phyloP scores from a whole-genome alignment of 2,797 vertebrate genomes.

The Taeniopygia guttata region DNA sequence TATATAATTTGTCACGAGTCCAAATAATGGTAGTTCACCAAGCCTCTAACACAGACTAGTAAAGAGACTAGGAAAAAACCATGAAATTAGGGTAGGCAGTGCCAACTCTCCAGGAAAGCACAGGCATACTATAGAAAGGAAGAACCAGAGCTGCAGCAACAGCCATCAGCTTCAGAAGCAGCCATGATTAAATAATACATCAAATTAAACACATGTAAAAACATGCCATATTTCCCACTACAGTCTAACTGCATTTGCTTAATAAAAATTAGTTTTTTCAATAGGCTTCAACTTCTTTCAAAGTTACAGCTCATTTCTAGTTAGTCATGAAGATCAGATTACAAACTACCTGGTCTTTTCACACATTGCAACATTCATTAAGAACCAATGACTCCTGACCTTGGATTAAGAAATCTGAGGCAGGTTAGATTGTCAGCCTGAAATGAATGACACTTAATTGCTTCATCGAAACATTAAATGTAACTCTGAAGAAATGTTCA shows the following conservation, averaged over 20 bases:
- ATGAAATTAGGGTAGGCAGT: background rate
- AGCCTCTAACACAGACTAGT: background rate
- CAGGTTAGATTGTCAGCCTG: background rate
- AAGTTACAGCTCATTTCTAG: background rate
- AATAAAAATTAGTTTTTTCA: background rate
- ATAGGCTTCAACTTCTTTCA: background rate
- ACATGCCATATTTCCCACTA: background rate
- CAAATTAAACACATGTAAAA: background rate
- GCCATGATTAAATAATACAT: background rate
- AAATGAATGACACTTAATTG: background rate
- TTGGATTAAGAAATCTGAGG: conserved; percentile 22
- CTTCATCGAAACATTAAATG: background rate
- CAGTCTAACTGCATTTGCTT: background rate
- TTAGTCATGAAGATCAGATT: background rate
- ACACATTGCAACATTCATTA: background rate
- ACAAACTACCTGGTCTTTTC: background rate
- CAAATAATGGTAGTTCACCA: background rate
- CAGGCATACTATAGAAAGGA: background rate
- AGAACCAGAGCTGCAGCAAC: background rate
- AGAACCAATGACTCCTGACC: background rate
- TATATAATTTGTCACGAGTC: background rate
- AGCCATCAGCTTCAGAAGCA: background rate
- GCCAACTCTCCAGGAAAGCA: background rate
- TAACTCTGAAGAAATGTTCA: background rate
- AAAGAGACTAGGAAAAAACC: background rate